phyloP scores from a whole-genome alignment of 2,888 invertebrate genomes.

The Allacma fusca region DNA sequence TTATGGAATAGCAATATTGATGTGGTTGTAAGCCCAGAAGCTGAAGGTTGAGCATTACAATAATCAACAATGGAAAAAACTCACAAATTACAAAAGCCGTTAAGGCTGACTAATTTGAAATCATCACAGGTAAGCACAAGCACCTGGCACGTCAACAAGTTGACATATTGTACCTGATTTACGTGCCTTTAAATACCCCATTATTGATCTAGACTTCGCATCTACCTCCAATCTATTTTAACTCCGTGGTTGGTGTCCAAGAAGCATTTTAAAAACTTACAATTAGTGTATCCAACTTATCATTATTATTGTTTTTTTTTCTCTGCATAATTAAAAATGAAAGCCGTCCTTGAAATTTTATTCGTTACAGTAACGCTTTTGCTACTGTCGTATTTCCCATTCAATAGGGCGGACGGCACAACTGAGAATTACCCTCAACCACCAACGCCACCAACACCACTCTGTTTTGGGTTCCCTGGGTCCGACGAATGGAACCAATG shows the following conservation, averaged over 20 bases:
- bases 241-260: no score
- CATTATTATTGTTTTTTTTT: no score
- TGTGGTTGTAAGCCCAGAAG: not conserved
- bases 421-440: not conserved
- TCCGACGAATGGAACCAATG: constrained; percentile 14
- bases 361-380: not conserved
- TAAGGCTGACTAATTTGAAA: not conserved
- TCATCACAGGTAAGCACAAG: not conserved
- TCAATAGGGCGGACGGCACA: not conserved
- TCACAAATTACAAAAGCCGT: constrained; percentile 4
- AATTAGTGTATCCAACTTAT: no score
- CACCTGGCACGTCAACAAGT: not conserved
- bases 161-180: not conserved
- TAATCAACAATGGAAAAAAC: constrained; percentile 12
- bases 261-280: no score
- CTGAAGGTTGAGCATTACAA: not conserved
- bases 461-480: constrained; percentile 32
- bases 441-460: not conserved
- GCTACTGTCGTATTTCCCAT: not conserved
- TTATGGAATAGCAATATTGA: not conserved
- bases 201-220: not conserved
- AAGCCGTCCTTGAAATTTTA: not conserved
- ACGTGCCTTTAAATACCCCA: not conserved
- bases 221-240: no score
- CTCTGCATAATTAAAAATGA: not conserved